Evolutionary conservation across 2,113 vertebrate genomes (phyloP).

Genomic region (Cephalopterus ornatus): DNA sequence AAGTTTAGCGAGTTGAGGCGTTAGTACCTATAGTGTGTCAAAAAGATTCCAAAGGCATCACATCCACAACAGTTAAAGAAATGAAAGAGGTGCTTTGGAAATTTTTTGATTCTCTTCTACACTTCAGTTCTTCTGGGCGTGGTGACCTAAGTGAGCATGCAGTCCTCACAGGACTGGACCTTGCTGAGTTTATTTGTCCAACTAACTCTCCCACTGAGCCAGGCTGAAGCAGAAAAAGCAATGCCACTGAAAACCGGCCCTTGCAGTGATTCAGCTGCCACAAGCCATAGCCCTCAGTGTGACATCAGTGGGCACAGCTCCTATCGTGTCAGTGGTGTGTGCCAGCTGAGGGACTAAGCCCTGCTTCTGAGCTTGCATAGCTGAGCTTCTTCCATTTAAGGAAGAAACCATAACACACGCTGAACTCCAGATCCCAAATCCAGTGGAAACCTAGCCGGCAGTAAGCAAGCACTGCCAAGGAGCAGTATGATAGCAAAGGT

Average conservation of each 20-base stretch:
- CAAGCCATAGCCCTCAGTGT: neutral
- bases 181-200: neutral
- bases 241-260: neutral
- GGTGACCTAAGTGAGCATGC: neutral
- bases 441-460: neutral
- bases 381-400: neutral
- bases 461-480: neutral
- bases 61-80: neutral
- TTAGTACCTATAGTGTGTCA: neutral
- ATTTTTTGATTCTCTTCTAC: neutral
- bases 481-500: conserved; percentile 6
- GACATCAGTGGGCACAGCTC: neutral
- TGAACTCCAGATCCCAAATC: neutral
- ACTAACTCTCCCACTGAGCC: neutral
- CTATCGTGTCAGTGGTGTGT: rapidly evolving
- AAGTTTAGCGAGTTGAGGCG: neutral
- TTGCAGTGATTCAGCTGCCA: neutral
- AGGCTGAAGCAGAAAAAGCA: neutral
- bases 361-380: neutral
- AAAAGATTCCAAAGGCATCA: neutral
- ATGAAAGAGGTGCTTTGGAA: neutral
- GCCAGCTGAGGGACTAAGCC: neutral
- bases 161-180: neutral
- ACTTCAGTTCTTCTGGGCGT: neutral
- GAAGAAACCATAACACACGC: neutral